phyloP scores from a whole-genome alignment of 1,140 invertebrate genomes.

The Bilobella aurantiaca region DNA sequence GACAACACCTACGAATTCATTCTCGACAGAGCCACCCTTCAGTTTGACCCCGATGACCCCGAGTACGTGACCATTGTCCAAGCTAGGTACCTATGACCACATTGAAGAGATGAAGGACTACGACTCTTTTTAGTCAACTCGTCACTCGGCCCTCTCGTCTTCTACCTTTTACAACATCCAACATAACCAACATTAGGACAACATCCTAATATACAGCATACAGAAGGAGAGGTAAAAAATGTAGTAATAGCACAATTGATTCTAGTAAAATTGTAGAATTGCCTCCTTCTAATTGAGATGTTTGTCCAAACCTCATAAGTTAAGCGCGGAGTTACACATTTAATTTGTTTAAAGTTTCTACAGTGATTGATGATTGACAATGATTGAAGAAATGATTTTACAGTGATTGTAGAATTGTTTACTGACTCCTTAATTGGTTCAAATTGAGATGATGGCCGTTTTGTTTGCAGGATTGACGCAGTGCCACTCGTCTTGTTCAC shows the following conservation, averaged over 20 bases:
- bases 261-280: not conserved
- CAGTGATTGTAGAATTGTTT: no score
- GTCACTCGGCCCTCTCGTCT: slow-evolving; percentile 83
- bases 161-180: slow-evolving; percentile 78
- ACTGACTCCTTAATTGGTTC: no score
- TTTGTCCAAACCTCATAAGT: slow-evolving; percentile 7
- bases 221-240: slow-evolving; percentile 43
- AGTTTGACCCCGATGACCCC: slow-evolving; percentile 88
- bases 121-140: slow-evolving; percentile 68
- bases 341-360: no score
- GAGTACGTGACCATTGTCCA: slow-evolving; percentile 65
- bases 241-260: not conserved
- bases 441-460: no score
- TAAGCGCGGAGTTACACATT: no score
- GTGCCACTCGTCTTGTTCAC: slow-evolving; percentile 20
- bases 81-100: slow-evolving; percentile 64
- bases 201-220: slow-evolving; percentile 63
- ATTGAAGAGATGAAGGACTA: slow-evolving; percentile 58
- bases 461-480: slow-evolving; percentile 20
- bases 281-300: no score
- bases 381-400: no score
- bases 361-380: no score
- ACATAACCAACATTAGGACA: slow-evolving; percentile 67
- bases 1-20: slow-evolving; percentile 70
- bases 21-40: slow-evolving; percentile 73